phyloP scores from a whole-genome alignment of 1,140 invertebrate genomes.

The Scylla paramamosain region DNA sequence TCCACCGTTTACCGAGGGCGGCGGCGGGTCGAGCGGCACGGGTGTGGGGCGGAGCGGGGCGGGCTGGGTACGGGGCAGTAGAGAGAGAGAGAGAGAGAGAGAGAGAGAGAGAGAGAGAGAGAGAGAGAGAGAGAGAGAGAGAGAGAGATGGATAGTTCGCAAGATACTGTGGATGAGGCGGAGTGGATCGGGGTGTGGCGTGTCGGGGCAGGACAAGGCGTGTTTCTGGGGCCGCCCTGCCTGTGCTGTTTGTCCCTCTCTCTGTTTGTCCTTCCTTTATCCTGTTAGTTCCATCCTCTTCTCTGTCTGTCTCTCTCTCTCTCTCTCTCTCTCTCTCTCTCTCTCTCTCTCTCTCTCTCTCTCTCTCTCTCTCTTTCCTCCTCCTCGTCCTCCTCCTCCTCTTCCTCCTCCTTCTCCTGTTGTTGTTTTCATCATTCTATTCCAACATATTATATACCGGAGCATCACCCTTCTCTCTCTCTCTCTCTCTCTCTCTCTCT shows the following conservation, averaged over 20 bases:
- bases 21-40: not conserved
- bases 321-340: conserved; percentile 10
- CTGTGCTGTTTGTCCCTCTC: not conserved
- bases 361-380: not conserved
- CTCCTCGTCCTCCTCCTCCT: not conserved
- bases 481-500: conserved; percentile 56
- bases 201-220: not conserved
- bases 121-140: not conserved
- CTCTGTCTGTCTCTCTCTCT: conserved; percentile 15
- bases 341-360: not conserved
- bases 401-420: not conserved
- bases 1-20: conserved; percentile 60
- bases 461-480: conserved; percentile 6
- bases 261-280: not conserved
- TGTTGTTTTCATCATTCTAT: not conserved
- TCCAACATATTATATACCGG: no score
- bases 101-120: not conserved
- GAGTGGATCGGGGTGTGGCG: not conserved
- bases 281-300: not conserved
- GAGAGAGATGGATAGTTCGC: not conserved
- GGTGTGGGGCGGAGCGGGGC: not conserved
- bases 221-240: not conserved
- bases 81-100: not conserved
- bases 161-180: not conserved
- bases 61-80: not conserved